Base-by-base conservation (phyloP, 2,113 vertebrate species). In the Indicator indicator region DNA sequence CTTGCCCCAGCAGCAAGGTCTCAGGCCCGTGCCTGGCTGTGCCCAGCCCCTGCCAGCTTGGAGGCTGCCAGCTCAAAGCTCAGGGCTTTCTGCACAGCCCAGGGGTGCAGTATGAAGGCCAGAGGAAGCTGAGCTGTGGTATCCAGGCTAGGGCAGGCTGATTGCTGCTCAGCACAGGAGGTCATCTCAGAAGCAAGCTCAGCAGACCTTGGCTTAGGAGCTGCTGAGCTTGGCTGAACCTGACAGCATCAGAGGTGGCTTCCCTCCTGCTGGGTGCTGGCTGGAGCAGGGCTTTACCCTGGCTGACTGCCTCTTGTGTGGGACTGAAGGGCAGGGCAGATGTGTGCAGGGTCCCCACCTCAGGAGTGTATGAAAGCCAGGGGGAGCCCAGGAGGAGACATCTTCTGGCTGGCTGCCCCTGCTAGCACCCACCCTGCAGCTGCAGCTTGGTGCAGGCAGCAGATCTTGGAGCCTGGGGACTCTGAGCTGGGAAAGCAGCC, bases 41-140 rank as follows among this genome's bases (percentile, higher is more conserved):
- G 23, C 0, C 6, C 20, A 2, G 1, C 4, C 68, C 26, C 0
- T 9, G 11, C 69, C 36, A 3, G 63, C 62, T 40, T 20, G 20
- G 62, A 78, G 67, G 50, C 42, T 32, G 24, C 76, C 26, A 1
- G 60, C 27, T 71, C 15, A 2, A 15, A 64, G 75, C 48, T 1
- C 2, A 0, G 33, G 4, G 60, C 65, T 60, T 50, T 9, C 83
- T 59, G 55, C 59, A 5, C 28, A 10, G 65, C 20, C 2, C 1
- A 1, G 10, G 33, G 65, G 16, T 11, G 2, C 48, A 8, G 0
- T 2, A 1, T 17, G 52, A 44, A 56, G 72, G 3, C 0, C 2
- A 62, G 72, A 48, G 50, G 83, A 16, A 24, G 26, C 67, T 48
- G 70, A 38, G 8, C 55, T n/a, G 40, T 2, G 12, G 20, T 59